phyloP scores from a whole-genome alignment of 2,113 vertebrate genomes.

The Anhinga anhinga region DNA sequence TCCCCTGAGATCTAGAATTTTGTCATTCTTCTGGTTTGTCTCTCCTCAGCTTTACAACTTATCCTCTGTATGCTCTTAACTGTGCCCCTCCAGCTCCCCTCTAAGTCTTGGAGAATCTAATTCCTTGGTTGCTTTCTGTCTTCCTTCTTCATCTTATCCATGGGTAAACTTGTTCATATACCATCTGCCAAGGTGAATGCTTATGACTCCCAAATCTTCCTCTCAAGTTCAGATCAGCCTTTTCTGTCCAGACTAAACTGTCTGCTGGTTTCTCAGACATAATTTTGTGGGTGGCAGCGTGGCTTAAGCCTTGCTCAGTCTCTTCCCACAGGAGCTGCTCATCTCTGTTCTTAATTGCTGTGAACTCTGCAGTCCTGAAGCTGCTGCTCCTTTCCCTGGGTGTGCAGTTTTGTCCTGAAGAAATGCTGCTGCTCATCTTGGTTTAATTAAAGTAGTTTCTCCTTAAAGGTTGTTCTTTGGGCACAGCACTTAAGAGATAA shows the following conservation, averaged over 20 bases:
- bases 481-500: not conserved
- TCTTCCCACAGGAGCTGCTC: not conserved
- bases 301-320: not conserved
- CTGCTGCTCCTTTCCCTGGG: not conserved
- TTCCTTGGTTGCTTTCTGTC: not conserved
- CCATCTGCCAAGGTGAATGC: not conserved
- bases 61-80: not conserved
- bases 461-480: not conserved
- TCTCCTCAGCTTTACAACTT: not conserved
- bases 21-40: not conserved
- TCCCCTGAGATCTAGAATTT: not conserved
- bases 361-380: not conserved
- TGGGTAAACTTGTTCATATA: not conserved
- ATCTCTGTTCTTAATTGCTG: not conserved
- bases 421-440: not conserved
- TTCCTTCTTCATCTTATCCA: not conserved
- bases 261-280: not conserved
- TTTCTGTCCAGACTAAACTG: not conserved
- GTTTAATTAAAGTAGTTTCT: conserved; percentile 24
- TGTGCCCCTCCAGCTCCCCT: not conserved
- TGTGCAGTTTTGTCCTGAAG: not conserved
- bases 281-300: not conserved
- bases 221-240: not conserved
- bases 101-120: not conserved
- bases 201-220: not conserved